Evolutionary conservation across 2,797 vertebrate genomes (phyloP).

Genomic region (Argya squamiceps): DNA sequence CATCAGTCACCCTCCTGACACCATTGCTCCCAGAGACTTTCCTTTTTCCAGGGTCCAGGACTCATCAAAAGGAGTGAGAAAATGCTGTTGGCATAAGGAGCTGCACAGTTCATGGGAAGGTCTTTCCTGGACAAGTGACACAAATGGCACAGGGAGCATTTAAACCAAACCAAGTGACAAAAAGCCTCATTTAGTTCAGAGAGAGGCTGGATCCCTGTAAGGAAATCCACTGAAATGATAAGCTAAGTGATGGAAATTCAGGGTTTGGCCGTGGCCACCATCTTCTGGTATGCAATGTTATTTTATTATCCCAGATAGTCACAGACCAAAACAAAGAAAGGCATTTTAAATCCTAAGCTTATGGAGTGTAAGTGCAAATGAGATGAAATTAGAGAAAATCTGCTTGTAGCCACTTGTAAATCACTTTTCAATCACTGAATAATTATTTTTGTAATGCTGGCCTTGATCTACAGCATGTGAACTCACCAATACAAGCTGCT

Average conservation of each 20-base stretch:
- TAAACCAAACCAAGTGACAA: not conserved
- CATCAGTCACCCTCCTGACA: not conserved
- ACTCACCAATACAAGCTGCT: not conserved
- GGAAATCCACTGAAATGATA: not conserved
- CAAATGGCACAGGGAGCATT: not conserved
- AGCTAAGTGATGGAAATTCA: not conserved
- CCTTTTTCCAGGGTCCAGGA: not conserved
- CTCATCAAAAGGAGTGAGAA: conserved; percentile 18
- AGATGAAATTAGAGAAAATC: not conserved
- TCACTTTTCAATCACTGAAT: not conserved
- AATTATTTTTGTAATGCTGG: not conserved
- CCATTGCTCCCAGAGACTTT: fast-evolving
- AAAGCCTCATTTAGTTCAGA: not conserved
- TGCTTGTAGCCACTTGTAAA: not conserved
- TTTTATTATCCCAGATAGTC: not conserved
- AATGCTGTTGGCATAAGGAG: not conserved
- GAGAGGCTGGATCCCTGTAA: too few species aligned
- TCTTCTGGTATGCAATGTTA: not conserved
- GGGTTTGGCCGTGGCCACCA: not conserved
- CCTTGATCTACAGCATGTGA: not conserved
- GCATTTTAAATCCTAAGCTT: not conserved
- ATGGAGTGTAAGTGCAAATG: not conserved
- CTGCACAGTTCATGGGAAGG: fast-evolving
- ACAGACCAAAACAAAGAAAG: not conserved
- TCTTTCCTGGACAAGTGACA: not conserved